phyloP scores from a whole-genome alignment of 2,888 invertebrate species.

The Halocaridina rubra region DNA sequence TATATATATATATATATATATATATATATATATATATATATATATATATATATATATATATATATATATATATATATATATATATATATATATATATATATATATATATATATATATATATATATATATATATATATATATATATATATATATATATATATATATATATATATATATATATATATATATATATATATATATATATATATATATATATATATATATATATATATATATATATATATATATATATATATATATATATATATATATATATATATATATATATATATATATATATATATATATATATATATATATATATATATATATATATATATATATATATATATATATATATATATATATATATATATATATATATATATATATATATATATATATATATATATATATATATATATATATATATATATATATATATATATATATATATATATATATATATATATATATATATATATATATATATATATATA shows the following conservation, averaged over 20 bases:
- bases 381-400: not conserved
- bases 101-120: not conserved
- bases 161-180: too few relatives aligned
- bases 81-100: not conserved
- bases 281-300: not conserved
- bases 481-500: not conserved
- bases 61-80: not conserved
- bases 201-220: too few relatives aligned
- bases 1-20: not conserved
- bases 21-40: not conserved
- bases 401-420: not conserved
- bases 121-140: not conserved
- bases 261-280: too few relatives aligned
- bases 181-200: too few relatives aligned
- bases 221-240: too few relatives aligned
- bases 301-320: not conserved
- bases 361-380: not conserved
- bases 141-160: not conserved
- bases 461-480: not conserved
- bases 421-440: not conserved
- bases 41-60: not conserved
- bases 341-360: not conserved
- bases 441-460: not conserved
- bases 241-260: too few relatives aligned
- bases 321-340: not conserved